phyloP scores from a whole-genome alignment of 2,888 invertebrate genomes.

The Machimus atricapillus region DNA sequence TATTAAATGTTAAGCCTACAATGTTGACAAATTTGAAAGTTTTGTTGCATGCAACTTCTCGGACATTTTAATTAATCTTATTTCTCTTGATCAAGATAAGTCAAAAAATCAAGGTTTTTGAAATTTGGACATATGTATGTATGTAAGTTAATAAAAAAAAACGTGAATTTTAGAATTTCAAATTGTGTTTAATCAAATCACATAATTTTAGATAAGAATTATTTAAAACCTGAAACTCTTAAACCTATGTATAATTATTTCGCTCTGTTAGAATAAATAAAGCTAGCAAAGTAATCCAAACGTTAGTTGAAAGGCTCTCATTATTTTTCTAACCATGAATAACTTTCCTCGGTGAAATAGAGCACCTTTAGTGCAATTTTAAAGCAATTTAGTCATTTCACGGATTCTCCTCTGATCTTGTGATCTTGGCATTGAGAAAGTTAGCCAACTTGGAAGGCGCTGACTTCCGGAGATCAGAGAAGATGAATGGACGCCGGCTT shows the following conservation, averaged over 20 bases:
- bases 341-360: background rate
- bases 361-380: background rate
- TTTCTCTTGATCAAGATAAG: too few species aligned
- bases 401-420: background rate
- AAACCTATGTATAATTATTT: background rate
- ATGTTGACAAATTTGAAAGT: too few species aligned
- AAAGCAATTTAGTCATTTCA: constrained; percentile 4
- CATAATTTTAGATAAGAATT: background rate
- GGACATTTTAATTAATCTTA: too few species aligned
- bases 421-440: background rate
- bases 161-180: too few species aligned
- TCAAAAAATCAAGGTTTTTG: too few species aligned
- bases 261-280: background rate
- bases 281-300: background rate
- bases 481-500: background rate
- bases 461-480: background rate
- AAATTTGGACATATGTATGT: too few species aligned
- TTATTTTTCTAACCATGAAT: background rate
- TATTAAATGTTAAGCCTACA: too few species aligned
- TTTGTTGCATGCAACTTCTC: too few species aligned
- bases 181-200: too few species aligned
- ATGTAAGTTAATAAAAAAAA: too few species aligned
- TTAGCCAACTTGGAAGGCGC: background rate
- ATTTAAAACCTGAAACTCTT: background rate
- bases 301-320: background rate